Evolutionary conservation across 92 coral and sea anemone species (phyloP), one percentile per base, ranked within the genome.

Genomic region (Hydrozoanthus gracilis): DNA sequence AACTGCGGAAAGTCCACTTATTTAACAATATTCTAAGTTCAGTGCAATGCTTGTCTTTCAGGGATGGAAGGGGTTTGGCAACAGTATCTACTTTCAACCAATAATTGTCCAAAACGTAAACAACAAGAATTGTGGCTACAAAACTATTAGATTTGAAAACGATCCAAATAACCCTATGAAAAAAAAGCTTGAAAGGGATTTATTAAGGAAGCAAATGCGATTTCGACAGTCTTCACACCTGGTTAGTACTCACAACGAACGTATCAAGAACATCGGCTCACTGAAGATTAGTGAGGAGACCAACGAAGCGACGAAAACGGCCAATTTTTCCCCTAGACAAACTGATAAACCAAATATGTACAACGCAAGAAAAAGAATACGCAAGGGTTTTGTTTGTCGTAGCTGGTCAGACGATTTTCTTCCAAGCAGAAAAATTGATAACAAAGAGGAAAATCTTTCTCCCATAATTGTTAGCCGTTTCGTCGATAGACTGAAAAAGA

Each of bases 21-120:
- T 58, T 58, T 58, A 16, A 58, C 16, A 12, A 58, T 58, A 58
- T 46, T 76, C 5, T 79, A 3, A 58, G 10, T 14, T 7, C 45
- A 27, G 39, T 27, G 9, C 3, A 61, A 15, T 60, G 9, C 48
- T 62, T 15, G 73, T 14, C 45, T 61, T 58, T 50, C 62, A 94
- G 98, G 94, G 95, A 6, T 94, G 98, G 95, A 92, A 90, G 83
- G 98, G 98, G 71, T 94, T 90, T 87, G 80, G 92, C 61, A 94
- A 92, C 69, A 92, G 84, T 77, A 90, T 94, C 65, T 94, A 94
- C 73, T 92, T 94, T 65, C 94, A 91, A 68, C 98, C 98, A 55
- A 92, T 94, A 72, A 83, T 86, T 52, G 94, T 94, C 39, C 73
- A 14, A n/a, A 62, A 62, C 7, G 83, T 65, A 44, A 79, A 46